Evolutionary conservation across 2,888 invertebrate species (phyloP).

Genomic region (Dasypolia templi): DNA sequence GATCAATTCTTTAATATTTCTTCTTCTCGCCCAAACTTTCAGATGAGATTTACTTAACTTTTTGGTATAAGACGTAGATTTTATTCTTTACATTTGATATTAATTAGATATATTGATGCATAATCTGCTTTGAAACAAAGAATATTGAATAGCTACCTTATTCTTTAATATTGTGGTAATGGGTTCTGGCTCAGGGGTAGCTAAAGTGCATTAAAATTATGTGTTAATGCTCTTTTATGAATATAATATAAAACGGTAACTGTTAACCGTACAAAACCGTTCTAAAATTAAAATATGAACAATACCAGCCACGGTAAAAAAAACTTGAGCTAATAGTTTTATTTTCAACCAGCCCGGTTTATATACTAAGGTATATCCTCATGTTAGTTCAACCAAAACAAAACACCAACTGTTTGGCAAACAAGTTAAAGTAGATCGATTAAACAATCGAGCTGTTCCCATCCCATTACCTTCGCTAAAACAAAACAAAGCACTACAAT

Average conservation of each 20-base stretch:
- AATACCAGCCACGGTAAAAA: constrained; percentile 5
- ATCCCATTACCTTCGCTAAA: constrained; percentile 48
- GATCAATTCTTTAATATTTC: constrained; percentile 12
- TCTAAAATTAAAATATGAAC: neutral
- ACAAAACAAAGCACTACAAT: constrained; percentile 65
- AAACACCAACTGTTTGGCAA: constrained; percentile 39
- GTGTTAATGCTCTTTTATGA: neutral
- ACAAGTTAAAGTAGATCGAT: constrained; percentile 35
- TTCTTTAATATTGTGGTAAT: neutral
- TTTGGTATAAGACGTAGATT: neutral
- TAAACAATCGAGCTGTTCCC: constrained; percentile 43
- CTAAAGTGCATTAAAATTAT: neutral
- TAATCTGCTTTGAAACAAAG: too few relatives aligned
- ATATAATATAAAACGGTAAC: neutral
- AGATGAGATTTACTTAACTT: neutral
- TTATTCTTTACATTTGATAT: constrained; percentile 12
- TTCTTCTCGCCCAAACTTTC: constrained; percentile 7
- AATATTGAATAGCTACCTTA: neutral
- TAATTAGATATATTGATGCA: neutral
- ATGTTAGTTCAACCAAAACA: constrained; percentile 36
- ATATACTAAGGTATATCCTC: constrained; percentile 10
- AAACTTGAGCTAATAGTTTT: constrained; percentile 1
- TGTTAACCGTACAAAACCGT: constrained; percentile 10
- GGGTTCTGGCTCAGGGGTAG: fast-evolving
- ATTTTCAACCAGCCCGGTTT: neutral